Evolutionary conservation across 2,888 invertebrate genomes (phyloP).

Genomic region (Phlogophora meticulosa): DNA sequence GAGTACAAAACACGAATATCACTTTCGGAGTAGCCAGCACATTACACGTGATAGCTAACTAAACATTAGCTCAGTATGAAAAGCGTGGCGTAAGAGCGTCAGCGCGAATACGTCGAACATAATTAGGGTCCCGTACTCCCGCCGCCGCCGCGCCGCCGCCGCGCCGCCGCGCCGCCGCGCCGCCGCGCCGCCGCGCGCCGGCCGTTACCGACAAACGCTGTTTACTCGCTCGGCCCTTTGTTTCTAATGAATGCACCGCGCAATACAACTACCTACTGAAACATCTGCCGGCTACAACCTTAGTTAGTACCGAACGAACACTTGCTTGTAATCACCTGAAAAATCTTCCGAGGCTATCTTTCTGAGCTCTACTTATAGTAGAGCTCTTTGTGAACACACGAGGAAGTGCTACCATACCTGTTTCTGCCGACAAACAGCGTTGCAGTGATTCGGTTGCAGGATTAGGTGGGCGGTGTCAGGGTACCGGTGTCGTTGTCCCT

Average conservation of each 20-base stretch:
- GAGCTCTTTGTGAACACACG: background rate
- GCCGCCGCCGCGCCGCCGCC: constrained; percentile 27
- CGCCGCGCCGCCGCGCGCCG: constrained; percentile 31
- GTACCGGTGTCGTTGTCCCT: background rate
- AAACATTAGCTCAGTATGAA: constrained; percentile 3
- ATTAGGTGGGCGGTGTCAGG: no score
- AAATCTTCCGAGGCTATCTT: no score
- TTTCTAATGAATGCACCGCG: constrained; percentile 38
- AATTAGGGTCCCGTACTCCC: constrained; percentile 25
- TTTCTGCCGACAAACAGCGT: background rate
- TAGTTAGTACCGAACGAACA: background rate
- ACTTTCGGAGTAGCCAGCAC: background rate
- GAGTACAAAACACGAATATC: background rate
- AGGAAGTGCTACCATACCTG: background rate
- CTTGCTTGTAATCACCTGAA: constrained; percentile 1
- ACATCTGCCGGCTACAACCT: constrained; percentile 16
- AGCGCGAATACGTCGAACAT: constrained; percentile 29
- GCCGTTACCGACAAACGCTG: constrained; percentile 26
- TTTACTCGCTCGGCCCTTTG: constrained; percentile 35
- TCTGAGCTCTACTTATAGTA: background rate
- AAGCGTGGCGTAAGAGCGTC: background rate
- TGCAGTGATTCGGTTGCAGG: background rate
- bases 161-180: constrained; percentile 32
- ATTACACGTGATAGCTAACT: constrained; percentile 1
- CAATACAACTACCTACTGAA: constrained; percentile 23